phyloP scores from a whole-genome alignment of 2,113 vertebrate genomes.

The Lipophrys pholis region DNA sequence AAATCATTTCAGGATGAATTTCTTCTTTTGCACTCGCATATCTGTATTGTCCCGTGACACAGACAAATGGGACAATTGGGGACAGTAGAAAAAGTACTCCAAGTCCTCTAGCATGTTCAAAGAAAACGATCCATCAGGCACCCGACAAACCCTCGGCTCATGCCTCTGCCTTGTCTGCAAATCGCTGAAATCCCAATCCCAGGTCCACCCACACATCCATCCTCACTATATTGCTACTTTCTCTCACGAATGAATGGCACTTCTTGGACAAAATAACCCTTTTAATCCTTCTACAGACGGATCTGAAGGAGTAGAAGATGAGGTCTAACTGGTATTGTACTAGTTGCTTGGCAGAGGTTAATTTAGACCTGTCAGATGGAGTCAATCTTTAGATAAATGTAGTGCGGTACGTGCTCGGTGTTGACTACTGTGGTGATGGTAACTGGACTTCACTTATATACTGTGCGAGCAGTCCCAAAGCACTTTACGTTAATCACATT shows the following conservation, averaged over 20 bases:
- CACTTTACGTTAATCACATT: too few species aligned
- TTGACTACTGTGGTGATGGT: not conserved
- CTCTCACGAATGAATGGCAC: conserved; percentile 49
- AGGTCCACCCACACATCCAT: conserved; percentile 70
- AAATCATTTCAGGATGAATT: conserved; percentile 70
- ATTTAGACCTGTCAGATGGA: not conserved
- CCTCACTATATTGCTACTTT: conserved; percentile 60
- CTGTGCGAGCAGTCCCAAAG: too few species aligned
- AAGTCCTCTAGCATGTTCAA: conserved; percentile 67
- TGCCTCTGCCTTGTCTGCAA: conserved; percentile 67
- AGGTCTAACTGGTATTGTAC: conserved; percentile 30
- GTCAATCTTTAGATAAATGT: not conserved
- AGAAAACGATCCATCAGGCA: conserved; percentile 79
- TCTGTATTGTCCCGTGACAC: conserved; percentile 78
- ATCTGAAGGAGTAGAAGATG: conserved; percentile 16
- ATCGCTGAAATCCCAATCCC: conserved; percentile 75
- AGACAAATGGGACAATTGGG: conserved; percentile 81
- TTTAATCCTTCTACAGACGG: conserved; percentile 40
- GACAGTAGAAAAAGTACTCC: conserved; percentile 80
- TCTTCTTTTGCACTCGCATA: conserved; percentile 68
- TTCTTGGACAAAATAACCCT: conserved; percentile 37
- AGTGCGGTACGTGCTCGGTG: not conserved
- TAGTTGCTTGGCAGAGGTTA: conserved; percentile 25
- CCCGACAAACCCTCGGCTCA: conserved; percentile 47
- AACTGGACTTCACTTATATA: too few species aligned